A percentile compares a stretch with the other conserved stretches of the same genome.
phyloP scores from a whole-genome alignment of 2,797 vertebrate species.

The Kryptolebias ocellatus region DNA sequence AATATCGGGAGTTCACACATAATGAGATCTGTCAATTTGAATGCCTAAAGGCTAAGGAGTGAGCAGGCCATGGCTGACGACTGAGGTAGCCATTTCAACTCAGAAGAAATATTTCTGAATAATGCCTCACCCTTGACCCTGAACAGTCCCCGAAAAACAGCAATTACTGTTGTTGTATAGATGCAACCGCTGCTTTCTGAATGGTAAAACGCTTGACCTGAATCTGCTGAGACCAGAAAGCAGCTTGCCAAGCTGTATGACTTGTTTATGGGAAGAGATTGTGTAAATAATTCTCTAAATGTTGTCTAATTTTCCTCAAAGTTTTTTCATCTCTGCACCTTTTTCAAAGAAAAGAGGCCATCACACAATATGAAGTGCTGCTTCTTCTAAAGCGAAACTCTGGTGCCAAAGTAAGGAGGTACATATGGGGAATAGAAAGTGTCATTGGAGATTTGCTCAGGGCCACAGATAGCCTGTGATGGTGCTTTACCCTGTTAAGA shows the following conservation, averaged over 20 bases:
- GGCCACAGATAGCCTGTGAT: constrained; percentile 62
- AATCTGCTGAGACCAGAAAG: constrained; percentile 5
- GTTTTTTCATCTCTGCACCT: constrained; percentile 41
- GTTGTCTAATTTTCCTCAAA: constrained; percentile 22
- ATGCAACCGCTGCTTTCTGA: constrained; percentile 42
- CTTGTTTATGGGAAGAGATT: constrained; percentile 6
- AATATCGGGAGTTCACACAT: constrained; percentile 77
- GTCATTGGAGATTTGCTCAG: constrained; percentile 73
- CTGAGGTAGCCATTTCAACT: constrained; percentile 60
- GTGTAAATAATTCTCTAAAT: constrained; percentile 3
- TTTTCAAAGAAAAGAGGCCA: constrained; percentile 68
- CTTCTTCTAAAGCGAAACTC: constrained; percentile 27
- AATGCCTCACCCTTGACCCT: constrained; percentile 80
- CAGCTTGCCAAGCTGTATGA: constrained; percentile 9
- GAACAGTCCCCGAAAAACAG: constrained; percentile 66
- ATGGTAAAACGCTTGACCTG: constrained; percentile 17
- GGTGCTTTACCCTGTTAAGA: constrained; percentile 62
- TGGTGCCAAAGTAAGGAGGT: constrained; percentile 46
- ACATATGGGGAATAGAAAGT: constrained; percentile 59
- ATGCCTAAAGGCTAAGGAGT: constrained; percentile 77
- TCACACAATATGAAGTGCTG: constrained; percentile 47
- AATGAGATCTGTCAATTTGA: constrained; percentile 84
- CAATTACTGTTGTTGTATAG: constrained; percentile 64
- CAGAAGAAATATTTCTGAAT: constrained; percentile 57
- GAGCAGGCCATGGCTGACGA: constrained; percentile 54